These are phyloP conservation scores for Danionella cerebrum DNA, from an alignment of 2,113 vertebrate species.

Conservation along the genomic window DNA sequence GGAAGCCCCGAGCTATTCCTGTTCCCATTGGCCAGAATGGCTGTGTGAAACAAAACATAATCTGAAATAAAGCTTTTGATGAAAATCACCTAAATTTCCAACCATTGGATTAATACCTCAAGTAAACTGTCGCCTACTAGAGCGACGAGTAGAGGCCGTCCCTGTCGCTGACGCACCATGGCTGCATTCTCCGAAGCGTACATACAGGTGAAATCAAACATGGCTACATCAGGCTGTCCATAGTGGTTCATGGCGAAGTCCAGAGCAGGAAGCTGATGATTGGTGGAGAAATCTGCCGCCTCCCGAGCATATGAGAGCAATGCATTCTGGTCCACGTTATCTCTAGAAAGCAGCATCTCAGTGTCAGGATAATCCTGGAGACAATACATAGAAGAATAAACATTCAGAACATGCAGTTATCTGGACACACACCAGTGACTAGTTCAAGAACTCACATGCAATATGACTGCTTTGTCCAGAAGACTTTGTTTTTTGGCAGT, in stretches of 20 bases:
- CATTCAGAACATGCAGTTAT: neutral
- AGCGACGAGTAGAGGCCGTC: conserved; percentile 78
- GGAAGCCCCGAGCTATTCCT: conserved; percentile 89
- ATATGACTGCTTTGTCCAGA: conserved; percentile 88
- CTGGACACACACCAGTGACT: neutral
- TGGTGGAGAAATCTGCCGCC: conserved; percentile 89
- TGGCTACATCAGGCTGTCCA: conserved; percentile 89
- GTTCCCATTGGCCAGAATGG: conserved; percentile 99
- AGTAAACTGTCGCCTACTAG: conserved; percentile 93
- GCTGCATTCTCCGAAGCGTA: conserved; percentile 90
- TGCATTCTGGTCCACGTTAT: conserved; percentile 89
- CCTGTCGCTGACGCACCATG: conserved; percentile 74
- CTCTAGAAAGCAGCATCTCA: conserved; percentile 77
- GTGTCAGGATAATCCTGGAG: conserved; percentile 84
- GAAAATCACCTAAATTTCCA: no score
- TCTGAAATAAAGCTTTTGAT: no score
- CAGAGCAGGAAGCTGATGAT: conserved; percentile 79
- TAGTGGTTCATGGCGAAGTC: conserved; percentile 97
- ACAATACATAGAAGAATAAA: neutral
- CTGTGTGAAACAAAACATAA: conserved; percentile 52
- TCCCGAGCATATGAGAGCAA: conserved; percentile 80
- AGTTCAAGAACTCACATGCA: conserved; percentile 66
- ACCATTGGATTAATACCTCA: no score
- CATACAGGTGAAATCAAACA: conserved; percentile 98
- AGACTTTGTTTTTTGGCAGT: conserved; percentile 96